Conservation (phyloP, 2,113 vertebrate species). For the Talpa occidentalis region DNA sequence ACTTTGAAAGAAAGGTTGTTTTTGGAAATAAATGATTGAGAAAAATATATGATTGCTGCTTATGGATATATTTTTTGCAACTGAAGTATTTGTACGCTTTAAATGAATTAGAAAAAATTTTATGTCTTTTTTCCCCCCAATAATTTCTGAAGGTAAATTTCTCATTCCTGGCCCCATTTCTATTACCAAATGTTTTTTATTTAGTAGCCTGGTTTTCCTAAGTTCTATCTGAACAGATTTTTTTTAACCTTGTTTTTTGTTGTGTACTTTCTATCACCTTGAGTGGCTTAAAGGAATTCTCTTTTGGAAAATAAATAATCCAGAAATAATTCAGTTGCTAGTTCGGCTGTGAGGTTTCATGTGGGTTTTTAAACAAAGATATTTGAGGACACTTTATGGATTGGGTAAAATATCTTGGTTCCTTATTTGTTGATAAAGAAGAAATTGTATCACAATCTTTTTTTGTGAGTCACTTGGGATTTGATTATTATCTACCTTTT, state of each 20-base stretch:
- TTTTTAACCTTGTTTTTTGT: slow-evolving; percentile 13
- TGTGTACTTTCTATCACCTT: slow-evolving; percentile 26
- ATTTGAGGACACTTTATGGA: slow-evolving; percentile 15
- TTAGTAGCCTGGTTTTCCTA: neutral
- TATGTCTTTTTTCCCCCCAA: neutral
- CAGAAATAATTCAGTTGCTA: slow-evolving; percentile 14
- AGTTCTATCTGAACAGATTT: neutral
- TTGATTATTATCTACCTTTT: slow-evolving; percentile 1
- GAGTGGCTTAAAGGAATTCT: neutral
- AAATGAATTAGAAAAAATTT: slow-evolving; percentile 39
- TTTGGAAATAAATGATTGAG: slow-evolving; percentile 8
- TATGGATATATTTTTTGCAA: slow-evolving; percentile 3
- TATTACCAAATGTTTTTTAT: neutral
- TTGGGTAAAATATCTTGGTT: slow-evolving; percentile 26
- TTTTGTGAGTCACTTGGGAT: neutral
- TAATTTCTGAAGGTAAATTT: neutral
- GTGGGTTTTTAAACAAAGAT: slow-evolving; percentile 14
- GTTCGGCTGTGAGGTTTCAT: neutral
- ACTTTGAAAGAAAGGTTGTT: neutral
- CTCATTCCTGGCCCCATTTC: neutral
- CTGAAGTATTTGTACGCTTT: neutral
- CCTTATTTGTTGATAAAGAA: neutral
- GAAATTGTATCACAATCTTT: neutral
- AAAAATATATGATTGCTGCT: neutral
- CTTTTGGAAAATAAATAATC: slow-evolving; percentile 44